A percentile compares a stretch with the other conserved stretches of the same genome.
These are phyloP conservation scores for Stictonetta naevosa DNA, from an alignment of 2,113 vertebrate genomes.

Conservation along the genomic window DNA sequence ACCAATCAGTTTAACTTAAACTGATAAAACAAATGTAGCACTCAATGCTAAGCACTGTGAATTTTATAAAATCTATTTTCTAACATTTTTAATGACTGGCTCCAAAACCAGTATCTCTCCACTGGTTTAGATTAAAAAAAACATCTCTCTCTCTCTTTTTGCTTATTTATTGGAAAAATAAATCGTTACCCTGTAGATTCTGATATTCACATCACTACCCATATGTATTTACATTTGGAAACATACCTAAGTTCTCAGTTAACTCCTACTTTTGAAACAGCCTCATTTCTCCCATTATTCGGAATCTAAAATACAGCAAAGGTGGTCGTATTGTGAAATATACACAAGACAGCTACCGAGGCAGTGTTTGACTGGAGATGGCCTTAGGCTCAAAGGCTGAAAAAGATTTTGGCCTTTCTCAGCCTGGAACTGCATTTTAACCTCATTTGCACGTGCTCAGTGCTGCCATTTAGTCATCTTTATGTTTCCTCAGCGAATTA, in stretches of 20 bases:
- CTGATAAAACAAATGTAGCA: not conserved
- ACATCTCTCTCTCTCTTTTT: not conserved
- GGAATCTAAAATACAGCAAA: not conserved
- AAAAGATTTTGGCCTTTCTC: not conserved
- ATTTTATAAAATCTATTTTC: not conserved
- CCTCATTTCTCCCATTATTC: not conserved
- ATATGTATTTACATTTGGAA: not conserved
- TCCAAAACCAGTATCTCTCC: not conserved
- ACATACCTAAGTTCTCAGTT: not conserved
- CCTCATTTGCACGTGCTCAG: not conserved
- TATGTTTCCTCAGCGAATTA: not conserved
- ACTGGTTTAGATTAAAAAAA: not conserved
- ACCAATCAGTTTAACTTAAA: not conserved
- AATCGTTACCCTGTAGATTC: not conserved
- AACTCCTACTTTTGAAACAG: not conserved
- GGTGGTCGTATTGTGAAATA: not conserved
- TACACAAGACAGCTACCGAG: rapidly evolving
- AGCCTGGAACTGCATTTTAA: not conserved
- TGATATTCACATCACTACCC: not conserved
- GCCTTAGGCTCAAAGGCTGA: not conserved
- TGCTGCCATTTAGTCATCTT: not conserved
- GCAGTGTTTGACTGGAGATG: not conserved
- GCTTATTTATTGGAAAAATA: not conserved
- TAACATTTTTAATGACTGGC: not conserved
- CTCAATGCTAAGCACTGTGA: not conserved